Percentiles rank a stretch among this genome's conserved stretches.
Evolutionary conservation across 1,140 invertebrate genomes (phyloP).

Genomic region (Ostrea denselamellosa): DNA sequence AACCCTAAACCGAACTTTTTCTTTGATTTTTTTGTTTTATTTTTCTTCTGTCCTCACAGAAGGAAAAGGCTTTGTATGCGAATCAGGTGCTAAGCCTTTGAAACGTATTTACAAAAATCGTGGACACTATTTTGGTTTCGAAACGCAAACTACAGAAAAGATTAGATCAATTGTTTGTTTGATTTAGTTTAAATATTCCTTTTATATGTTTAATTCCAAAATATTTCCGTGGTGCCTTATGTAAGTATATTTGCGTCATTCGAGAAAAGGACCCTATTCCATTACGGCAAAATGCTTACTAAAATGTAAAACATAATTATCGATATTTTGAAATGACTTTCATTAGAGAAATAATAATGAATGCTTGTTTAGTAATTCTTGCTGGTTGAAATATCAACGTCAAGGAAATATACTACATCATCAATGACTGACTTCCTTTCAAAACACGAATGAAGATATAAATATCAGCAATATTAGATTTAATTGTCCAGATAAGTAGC

Average conservation of each 20-base stretch:
- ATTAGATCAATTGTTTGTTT: slow-evolving; percentile 26
- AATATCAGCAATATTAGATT: too few species aligned
- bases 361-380: background rate
- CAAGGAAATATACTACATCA: too few species aligned
- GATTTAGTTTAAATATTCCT: slow-evolving; percentile 32
- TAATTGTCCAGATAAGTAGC: too few species aligned
- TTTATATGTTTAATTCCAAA: slow-evolving; percentile 13
- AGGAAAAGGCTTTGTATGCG: slow-evolving; percentile 24
- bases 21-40: slow-evolving; percentile 39
- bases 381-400: background rate
- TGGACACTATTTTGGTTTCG: slow-evolving; percentile 21
- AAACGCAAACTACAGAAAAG: slow-evolving; percentile 22
- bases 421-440: too few species aligned
- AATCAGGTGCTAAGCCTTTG: slow-evolving; percentile 16
- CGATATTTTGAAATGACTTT: background rate
- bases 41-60: slow-evolving; percentile 29
- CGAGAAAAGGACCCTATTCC: background rate
- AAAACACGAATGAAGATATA: too few species aligned
- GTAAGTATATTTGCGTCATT: slow-evolving; percentile 16
- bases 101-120: slow-evolving; percentile 23
- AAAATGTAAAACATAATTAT: too few species aligned
- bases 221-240: slow-evolving; percentile 34
- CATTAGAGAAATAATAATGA: background rate
- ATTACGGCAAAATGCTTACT: too few species aligned
- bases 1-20: slow-evolving; percentile 2